phyloP scores from a whole-genome alignment of 2,888 invertebrate species.

The Agrochola macilenta region DNA sequence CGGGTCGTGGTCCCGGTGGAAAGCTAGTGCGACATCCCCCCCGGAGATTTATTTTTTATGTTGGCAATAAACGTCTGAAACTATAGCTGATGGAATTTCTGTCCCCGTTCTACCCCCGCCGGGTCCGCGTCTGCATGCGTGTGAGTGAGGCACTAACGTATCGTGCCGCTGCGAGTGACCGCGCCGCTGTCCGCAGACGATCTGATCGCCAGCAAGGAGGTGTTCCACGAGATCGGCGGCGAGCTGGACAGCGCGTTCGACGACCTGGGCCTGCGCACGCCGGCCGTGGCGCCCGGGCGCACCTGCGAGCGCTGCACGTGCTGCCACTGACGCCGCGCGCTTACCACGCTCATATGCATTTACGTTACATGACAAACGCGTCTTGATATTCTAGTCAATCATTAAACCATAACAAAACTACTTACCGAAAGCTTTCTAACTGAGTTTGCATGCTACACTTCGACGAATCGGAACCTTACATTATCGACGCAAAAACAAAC shows the following conservation, averaged over 20 bases:
- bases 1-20: slow-evolving; percentile 58
- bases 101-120: slow-evolving; percentile 41
- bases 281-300: slow-evolving; percentile 65
- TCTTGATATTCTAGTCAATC: slow-evolving; percentile 70
- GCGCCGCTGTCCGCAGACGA: slow-evolving; percentile 92
- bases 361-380: slow-evolving; percentile 68
- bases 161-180: slow-evolving; percentile 70
- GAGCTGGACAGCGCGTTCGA: slow-evolving; percentile 97
- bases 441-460: slow-evolving; percentile 75
- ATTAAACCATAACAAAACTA: slow-evolving; percentile 65
- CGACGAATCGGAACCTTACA: slow-evolving; percentile 62
- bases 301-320: slow-evolving; percentile 86
- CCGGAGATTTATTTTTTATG: slow-evolving; percentile 75
- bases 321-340: slow-evolving; percentile 80
- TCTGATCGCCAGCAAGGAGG: slow-evolving; percentile 96
- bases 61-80: slow-evolving; percentile 78
- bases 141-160: slow-evolving; percentile 71
- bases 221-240: slow-evolving; percentile 97
- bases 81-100: slow-evolving; percentile 88
- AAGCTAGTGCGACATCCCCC: slow-evolving; percentile 54
- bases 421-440: slow-evolving; percentile 70
- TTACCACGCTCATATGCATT: slow-evolving; percentile 77
- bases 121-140: slow-evolving; percentile 71
- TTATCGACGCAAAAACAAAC: slow-evolving; percentile 65
- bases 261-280: slow-evolving; percentile 88